Conservation (phyloP, 2,888 invertebrate species). For the Lithophane ornitopus region DNA sequence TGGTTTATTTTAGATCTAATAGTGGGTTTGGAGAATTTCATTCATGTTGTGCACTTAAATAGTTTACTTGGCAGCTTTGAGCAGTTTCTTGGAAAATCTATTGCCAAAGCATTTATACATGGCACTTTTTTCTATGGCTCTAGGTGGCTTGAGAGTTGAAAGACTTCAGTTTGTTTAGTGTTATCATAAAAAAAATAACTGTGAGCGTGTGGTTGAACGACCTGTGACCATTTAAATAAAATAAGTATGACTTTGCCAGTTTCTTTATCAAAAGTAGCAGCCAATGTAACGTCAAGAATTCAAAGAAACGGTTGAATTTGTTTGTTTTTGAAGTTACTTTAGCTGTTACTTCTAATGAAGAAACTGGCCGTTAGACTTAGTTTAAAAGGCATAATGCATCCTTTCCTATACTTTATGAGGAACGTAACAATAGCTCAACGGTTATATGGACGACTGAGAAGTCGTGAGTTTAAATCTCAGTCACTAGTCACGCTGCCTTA, state of each 20-base stretch:
- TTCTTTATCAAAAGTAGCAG: too few species aligned
- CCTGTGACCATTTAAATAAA: too few species aligned
- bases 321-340: too few species aligned
- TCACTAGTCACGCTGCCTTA: neutral
- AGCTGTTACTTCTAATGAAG: too few species aligned
- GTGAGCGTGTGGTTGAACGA: neutral
- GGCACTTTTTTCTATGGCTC: neutral
- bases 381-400: neutral
- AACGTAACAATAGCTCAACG: neutral
- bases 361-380: too few species aligned
- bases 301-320: too few species aligned
- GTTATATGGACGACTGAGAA: neutral
- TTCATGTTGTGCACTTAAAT: constrained; percentile 26
- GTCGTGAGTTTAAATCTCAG: neutral
- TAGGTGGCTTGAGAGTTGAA: neutral
- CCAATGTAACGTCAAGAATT: too few species aligned
- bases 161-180: constrained; percentile 7
- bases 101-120: neutral
- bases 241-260: too few species aligned
- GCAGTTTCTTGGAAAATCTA: neutral
- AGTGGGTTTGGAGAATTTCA: constrained; percentile 36
- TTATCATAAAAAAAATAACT: constrained; percentile 16
- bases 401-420: neutral
- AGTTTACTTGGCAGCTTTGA: neutral
- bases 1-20: constrained; percentile 23